Evolutionary conservation across 2,888 invertebrate genomes (phyloP), one percentile per base, ranked within the genome.

Genomic region (Heliothis peltigera): DNA sequence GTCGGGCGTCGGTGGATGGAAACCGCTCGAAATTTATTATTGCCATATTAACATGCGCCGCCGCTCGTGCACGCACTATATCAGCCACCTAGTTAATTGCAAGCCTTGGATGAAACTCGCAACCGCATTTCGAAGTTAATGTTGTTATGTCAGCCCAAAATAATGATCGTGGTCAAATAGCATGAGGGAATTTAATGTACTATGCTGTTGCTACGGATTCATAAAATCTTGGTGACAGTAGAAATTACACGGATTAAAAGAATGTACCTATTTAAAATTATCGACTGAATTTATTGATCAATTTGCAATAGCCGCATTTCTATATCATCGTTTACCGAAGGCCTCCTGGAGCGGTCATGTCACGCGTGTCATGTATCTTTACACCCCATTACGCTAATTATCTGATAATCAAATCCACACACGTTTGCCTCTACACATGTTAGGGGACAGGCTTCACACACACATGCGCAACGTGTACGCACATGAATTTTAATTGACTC

Each of bases 71-170:
- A 84, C 87, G 89, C 90, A 91, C 87, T 92, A 89, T 89, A 91
- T 91, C 92, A 92, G 89, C 83, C 88, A 87, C 89, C 90, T 91
- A 89, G 91, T 93, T 93, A 92, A 93, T 92, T 93, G 92, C 90
- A 89, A 90, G 88, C 87, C 89, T 90, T 89, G 89, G 86, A 91
- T 92, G 91, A 91, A 90, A 92, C 89, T 93, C 89, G 85, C 87
- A 87, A 90, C 91, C 91, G 87, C 90, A 92, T 92, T 93, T 92
- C 89, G 87, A 91, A 91, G 88, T 91, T 91, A 90, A 91, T 92
- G 88, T 88, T 89, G 90, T 90, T 88, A 87, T 87, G 89, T 89
- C 89, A 89, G 88, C 85, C 80, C 85, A 85, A 88, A 90, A 91
- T 92, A 92, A 92, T 91, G 89, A 89, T 86, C 85, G 84, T 82